phyloP scores from a whole-genome alignment of 2,888 invertebrate genomes.

The Liopterus haemorrhoidalis region DNA sequence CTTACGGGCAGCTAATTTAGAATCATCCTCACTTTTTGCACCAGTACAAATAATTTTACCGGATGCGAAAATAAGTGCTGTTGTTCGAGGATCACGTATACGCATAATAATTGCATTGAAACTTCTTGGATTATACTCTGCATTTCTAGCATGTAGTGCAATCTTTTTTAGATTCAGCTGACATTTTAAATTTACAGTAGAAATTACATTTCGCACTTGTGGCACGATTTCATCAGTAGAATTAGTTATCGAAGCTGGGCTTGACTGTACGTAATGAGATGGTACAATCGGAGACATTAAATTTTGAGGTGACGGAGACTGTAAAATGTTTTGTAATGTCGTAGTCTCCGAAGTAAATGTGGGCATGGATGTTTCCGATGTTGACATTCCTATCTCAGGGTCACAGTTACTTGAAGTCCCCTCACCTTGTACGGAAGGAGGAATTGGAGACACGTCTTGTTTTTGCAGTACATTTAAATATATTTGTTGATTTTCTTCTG shows the following conservation, averaged over 20 bases:
- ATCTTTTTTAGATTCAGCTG: conserved; percentile 95
- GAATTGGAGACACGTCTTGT: conserved; percentile 55
- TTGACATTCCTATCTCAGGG: conserved; percentile 57
- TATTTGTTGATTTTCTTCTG: conserved; percentile 86
- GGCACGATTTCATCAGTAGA: conserved; percentile 92
- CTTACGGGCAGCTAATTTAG: conserved; percentile 71
- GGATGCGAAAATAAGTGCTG: conserved; percentile 75
- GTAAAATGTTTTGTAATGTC: conserved; percentile 80
- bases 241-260: conserved; percentile 57
- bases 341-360: conserved; percentile 70
- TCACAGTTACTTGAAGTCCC: conserved; percentile 48
- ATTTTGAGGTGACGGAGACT: conserved; percentile 86
- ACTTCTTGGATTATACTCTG: conserved; percentile 98
- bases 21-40: conserved; percentile 77
- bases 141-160: conserved; percentile 94
- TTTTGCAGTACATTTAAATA: conserved; percentile 77
- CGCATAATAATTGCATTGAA: conserved; percentile 99
- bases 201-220: conserved; percentile 95
- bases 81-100: conserved; percentile 80
- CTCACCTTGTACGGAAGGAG: conserved; percentile 50
- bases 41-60: conserved; percentile 87
- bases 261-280: conserved; percentile 54
- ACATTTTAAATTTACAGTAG: conserved; percentile 93
- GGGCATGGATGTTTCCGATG: conserved; percentile 67
- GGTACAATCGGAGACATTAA: conserved; percentile 78